phyloP scores from a whole-genome alignment of 2,113 vertebrate species.

The Malurus cyaneus region DNA sequence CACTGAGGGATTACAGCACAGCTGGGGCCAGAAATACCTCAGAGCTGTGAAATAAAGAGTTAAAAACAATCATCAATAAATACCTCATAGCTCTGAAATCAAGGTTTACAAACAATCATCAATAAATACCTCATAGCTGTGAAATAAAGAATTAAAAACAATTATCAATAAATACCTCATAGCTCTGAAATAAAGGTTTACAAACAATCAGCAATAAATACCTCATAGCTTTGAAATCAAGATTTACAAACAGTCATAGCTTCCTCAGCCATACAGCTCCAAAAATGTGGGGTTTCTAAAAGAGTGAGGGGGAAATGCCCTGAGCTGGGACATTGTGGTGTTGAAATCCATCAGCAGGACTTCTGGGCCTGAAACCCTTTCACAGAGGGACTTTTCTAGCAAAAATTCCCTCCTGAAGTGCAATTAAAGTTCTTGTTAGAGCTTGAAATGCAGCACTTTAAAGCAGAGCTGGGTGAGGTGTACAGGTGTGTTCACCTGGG shows the following conservation, averaged over 20 bases:
- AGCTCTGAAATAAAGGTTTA: background rate
- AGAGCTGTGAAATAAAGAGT: no score
- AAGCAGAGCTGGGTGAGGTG: background rate
- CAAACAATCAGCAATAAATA: no score
- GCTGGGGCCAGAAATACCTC: background rate
- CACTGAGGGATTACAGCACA: rapidly evolving
- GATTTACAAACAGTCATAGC: rapidly evolving
- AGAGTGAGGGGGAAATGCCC: background rate
- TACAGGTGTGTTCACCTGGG: background rate
- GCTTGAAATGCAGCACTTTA: background rate
- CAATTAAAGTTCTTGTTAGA: background rate
- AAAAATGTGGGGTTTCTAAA: rapidly evolving
- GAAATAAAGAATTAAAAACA: no score
- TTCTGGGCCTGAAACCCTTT: rapidly evolving
- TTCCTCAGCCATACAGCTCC: background rate
- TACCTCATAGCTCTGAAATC: no score
- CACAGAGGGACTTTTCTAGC: rapidly evolving
- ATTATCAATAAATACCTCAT: no score
- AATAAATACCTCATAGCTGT: no score
- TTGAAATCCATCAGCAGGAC: background rate
- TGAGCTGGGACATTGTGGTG: rapidly evolving
- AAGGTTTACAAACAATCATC: no score
- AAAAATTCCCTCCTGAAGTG: background rate
- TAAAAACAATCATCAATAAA: no score
- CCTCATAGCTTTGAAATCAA: background rate